Base-by-base conservation (phyloP, 2,888 invertebrate species). In the Anagyrus pseudococci region DNA sequence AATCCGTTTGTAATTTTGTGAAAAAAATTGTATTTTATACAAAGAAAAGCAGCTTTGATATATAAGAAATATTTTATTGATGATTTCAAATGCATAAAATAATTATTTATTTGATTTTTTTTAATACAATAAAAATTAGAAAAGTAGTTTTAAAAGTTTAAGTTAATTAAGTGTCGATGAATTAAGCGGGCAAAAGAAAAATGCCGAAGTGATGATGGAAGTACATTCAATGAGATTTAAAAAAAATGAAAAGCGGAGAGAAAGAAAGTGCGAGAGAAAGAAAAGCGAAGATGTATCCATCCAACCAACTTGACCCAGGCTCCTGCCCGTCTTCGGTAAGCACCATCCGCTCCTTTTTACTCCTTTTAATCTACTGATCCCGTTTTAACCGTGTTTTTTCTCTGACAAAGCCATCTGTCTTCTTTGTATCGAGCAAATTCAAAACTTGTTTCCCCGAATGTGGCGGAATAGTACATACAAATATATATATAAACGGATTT, bases 271-370 rank as follows among this genome's bases (percentile, higher is more conserved):
- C 69, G 63, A 72, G 66, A 74, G 66, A 72, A 71, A 70, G 68
- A 73, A 70, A 73, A 74, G 37, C 47, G 29, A 77, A 77, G 78
- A 78, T 78, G 78, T 79, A 76, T 77, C 72, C 69, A 72, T 72
- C 74, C 77, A 78, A 77, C 79, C 75, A 77, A 77, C 80, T 80
- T 79, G 79, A 79, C 77, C 80, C 78, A 78, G 75, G 79, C 75
- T 80, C 80, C 80, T 78, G 80, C 76, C 80, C 79, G 74, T 79
- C 74, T 79, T 78, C 75, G 80, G 80, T 80, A 80, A 80, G 80
- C 80, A 79, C 80, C 77, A 80, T 77, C 80, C 80, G 70, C 71
- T 80, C 80, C 80, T 79, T 76, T 74, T 76, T 79, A 78, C 75
- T 80, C 80, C 80, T 76, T 67, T 80, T 79, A 78, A 80, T 76